phyloP scores from a whole-genome alignment of 2,113 vertebrate species.

The Ranitomeya variabilis region DNA sequence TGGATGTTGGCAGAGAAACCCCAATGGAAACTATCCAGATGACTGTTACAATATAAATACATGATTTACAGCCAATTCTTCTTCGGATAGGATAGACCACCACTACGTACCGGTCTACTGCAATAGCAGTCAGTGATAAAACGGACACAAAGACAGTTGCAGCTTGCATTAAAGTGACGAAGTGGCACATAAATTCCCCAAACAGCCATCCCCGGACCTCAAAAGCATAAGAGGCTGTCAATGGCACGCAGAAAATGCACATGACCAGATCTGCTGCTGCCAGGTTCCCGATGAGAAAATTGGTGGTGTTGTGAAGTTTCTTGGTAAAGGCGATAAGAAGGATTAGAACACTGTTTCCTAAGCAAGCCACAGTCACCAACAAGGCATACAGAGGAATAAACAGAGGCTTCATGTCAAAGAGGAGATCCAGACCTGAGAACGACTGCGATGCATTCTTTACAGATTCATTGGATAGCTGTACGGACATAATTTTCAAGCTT shows the following conservation, averaged over 20 bases:
- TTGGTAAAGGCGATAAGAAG: conserved; percentile 82
- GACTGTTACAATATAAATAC: conserved; percentile 70
- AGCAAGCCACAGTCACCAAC: conserved; percentile 77
- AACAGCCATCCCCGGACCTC: conserved; percentile 84
- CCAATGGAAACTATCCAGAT: conserved; percentile 80
- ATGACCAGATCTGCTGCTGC: conserved; percentile 81
- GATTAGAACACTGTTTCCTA: conserved; percentile 81
- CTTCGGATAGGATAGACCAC: conserved; percentile 81
- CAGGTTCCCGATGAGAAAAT: conserved; percentile 86
- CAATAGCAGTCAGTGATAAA: conserved; percentile 85
- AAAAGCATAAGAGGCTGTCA: conserved; percentile 84
- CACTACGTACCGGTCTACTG: conserved; percentile 83
- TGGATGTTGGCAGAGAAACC: conserved; percentile 72
- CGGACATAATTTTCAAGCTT: conserved; percentile 46
- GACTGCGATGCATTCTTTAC: conserved; percentile 59
- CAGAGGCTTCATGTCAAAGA: conserved; percentile 77
- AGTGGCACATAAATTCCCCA: conserved; percentile 80
- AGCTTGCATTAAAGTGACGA: conserved; percentile 81
- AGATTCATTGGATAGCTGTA: conserved; percentile 59
- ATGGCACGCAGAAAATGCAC: conserved; percentile 83
- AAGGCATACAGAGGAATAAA: conserved; percentile 81
- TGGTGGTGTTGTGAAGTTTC: conserved; percentile 85
- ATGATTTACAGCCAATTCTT: conserved; percentile 74
- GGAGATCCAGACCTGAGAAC: conserved; percentile 79
- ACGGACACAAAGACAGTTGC: conserved; percentile 80